Percentiles rank a stretch among this genome's conserved stretches.
phyloP scores from a whole-genome alignment of 2,888 invertebrate species.

The Mimachlamys varia region DNA sequence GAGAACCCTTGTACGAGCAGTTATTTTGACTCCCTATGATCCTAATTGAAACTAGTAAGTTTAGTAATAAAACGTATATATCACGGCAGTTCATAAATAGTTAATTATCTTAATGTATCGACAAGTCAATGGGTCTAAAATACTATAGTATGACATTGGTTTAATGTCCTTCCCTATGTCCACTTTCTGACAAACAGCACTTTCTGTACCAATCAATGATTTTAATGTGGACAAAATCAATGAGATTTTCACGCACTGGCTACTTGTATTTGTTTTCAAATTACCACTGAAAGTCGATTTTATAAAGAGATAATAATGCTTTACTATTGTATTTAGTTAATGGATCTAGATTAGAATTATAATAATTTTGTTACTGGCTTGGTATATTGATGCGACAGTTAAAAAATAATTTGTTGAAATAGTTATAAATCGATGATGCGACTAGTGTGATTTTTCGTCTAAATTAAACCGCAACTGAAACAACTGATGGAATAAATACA shows the following conservation, averaged over 20 bases:
- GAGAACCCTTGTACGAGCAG: no score
- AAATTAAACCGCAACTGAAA: not conserved
- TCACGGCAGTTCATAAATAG: no score
- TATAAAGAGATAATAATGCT: not conserved
- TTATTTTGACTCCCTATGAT: no score
- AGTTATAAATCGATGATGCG: not conserved
- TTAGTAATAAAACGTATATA: no score
- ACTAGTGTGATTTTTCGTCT: not conserved
- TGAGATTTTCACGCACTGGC: not conserved
- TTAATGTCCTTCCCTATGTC: not conserved
- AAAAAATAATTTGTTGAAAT: not conserved
- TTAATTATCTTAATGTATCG: not conserved
- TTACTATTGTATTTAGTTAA: not conserved
- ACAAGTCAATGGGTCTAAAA: not conserved
- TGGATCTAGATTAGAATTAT: slow-evolving; percentile 6
- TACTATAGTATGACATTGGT: not conserved
- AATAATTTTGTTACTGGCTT: not conserved
- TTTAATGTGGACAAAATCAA: not conserved
- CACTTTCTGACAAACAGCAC: not conserved
- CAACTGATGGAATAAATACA: no score
- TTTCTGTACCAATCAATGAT: not conserved
- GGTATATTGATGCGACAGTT: not conserved
- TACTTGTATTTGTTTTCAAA: slow-evolving; percentile 15
- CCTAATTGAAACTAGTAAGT: no score
- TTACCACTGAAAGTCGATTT: not conserved